phyloP scores from a whole-genome alignment of 2,888 invertebrate genomes.

The Lapara coniferarum region DNA sequence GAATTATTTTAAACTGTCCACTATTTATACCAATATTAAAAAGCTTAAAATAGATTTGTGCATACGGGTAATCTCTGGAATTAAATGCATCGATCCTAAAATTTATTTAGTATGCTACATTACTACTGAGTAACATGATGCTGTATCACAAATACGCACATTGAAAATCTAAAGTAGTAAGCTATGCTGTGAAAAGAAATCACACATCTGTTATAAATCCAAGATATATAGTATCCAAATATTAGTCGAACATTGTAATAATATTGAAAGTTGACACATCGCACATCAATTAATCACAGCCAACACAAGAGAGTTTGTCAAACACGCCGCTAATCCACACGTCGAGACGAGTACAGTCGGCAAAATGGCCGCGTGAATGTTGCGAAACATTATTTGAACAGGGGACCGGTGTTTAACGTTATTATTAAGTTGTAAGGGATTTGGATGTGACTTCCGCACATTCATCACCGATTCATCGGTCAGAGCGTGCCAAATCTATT shows the following conservation, averaged over 20 bases:
- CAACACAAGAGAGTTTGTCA: slow-evolving; percentile 67
- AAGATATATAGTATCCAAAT: slow-evolving; percentile 8
- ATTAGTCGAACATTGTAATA: slow-evolving; percentile 28
- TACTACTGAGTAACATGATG: too few relatives aligned
- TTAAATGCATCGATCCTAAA: too few relatives aligned
- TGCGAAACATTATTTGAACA: slow-evolving; percentile 75
- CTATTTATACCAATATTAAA: too few relatives aligned
- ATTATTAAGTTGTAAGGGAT: slow-evolving; percentile 78
- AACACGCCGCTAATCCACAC: slow-evolving; percentile 66
- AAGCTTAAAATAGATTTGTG: too few relatives aligned
- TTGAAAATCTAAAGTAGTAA: neutral
- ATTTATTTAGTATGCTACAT: too few relatives aligned
- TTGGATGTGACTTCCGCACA: slow-evolving; percentile 74
- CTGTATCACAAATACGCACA: neutral
- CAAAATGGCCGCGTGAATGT: slow-evolving; percentile 73
- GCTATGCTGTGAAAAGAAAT: neutral
- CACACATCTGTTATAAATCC: neutral
- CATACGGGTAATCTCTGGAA: too few relatives aligned
- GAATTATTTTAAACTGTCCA: neutral
- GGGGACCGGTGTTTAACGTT: slow-evolving; percentile 76
- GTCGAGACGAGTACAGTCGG: slow-evolving; percentile 65
- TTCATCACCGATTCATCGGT: slow-evolving; percentile 59
- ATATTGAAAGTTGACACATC: slow-evolving; percentile 45
- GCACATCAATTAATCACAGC: slow-evolving; percentile 64
- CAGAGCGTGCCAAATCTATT: slow-evolving; percentile 73